Base-by-base conservation (phyloP, 2,113 vertebrate species). In the Heliornis fulica region DNA sequence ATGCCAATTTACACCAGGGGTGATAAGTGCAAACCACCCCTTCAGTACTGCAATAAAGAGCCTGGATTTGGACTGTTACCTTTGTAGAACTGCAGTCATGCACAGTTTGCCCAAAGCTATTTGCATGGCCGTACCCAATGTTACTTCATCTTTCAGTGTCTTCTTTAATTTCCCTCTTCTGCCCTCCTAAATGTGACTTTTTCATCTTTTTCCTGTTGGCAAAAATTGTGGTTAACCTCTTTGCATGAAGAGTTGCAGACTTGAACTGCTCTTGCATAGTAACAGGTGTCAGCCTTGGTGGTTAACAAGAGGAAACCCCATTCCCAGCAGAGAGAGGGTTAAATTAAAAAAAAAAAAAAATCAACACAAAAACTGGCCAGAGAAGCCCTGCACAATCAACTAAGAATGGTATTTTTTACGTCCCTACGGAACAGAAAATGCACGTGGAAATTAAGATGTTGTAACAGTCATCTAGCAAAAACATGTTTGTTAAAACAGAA, bases 161-260 rank as follows among this genome's bases (percentile, higher is more conserved):
- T 19, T 96, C 84, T 96, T 93, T 64, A 72, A 40, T 71, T 95
- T 92, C 89, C 18, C 29, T 89, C 40, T 31, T 93, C n/a, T 75
- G 45, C 72, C 81, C 54, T 90, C 50, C 7, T 36, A 81, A 74
- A 78, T 40, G 59, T 71, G 53, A 64, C 72, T 71, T 59, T 76
- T 87, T 82, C 48, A 85, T 75, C 86, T 89, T 97, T 94, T 98
- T 97, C 95, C 94, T 93, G 95, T 96, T 97, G 78, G 50, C 87
- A 77, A 97, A 97, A 94, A 94, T 94, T 85, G 82, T 90, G 94
- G 96, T 97, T 98, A 95, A 93, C 87, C 70, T 94, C 93, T 91
- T 59, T 82, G 76, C 77, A 70, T 93, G 69, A 82, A 15, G 68
- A 90, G 64, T 51, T 89, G 91, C n/a, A 50, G 89, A 87, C 83